A percentile compares a stretch with the other conserved stretches of the same genome.
Conservation (phyloP, 1,140 invertebrate genomes). For the Pachypsylla venusta region DNA sequence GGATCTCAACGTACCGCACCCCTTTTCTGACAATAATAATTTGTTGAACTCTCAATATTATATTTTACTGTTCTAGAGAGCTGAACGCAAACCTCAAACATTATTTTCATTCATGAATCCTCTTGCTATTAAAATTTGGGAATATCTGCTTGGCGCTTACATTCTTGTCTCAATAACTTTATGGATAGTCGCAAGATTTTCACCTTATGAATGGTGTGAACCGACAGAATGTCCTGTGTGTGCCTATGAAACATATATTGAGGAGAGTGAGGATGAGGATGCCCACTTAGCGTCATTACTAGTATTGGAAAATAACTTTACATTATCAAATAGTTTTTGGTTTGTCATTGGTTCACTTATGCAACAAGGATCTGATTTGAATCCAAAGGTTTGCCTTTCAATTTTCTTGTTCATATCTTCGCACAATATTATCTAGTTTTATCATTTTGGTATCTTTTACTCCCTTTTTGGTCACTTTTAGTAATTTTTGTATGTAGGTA, state of each 20-base stretch:
- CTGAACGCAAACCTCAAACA: conserved; percentile 53
- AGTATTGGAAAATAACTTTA: conserved; percentile 49
- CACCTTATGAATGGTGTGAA: conserved; percentile 56
- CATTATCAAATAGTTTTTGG: conserved; percentile 46
- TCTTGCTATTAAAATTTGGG: conserved; percentile 67
- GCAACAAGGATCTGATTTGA: conserved; percentile 59
- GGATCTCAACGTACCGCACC: too few relatives aligned
- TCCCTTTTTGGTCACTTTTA: too few relatives aligned
- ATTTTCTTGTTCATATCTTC: background rate
- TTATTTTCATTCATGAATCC: conserved; percentile 79
- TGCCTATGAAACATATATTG: conserved; percentile 24
- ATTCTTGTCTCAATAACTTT: conserved; percentile 58
- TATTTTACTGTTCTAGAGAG: conserved; percentile 39
- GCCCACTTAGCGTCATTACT: conserved; percentile 16
- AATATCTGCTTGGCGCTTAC: conserved; percentile 57
- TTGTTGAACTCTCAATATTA: too few relatives aligned
- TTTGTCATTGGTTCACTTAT: conserved; percentile 61
- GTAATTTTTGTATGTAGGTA: too few relatives aligned
- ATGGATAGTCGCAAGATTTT: conserved; percentile 53
- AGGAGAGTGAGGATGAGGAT: conserved; percentile 34
- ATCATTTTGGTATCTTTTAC: too few relatives aligned
- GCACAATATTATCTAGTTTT: too few relatives aligned
- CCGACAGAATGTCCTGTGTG: conserved; percentile 48
- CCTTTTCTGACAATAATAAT: too few relatives aligned
- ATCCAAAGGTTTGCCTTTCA: conserved; percentile 42